These are phyloP conservation scores for Leptestheria dahalacensis DNA, from an alignment of 1,140 invertebrate genomes.

Conservation along the genomic window DNA sequence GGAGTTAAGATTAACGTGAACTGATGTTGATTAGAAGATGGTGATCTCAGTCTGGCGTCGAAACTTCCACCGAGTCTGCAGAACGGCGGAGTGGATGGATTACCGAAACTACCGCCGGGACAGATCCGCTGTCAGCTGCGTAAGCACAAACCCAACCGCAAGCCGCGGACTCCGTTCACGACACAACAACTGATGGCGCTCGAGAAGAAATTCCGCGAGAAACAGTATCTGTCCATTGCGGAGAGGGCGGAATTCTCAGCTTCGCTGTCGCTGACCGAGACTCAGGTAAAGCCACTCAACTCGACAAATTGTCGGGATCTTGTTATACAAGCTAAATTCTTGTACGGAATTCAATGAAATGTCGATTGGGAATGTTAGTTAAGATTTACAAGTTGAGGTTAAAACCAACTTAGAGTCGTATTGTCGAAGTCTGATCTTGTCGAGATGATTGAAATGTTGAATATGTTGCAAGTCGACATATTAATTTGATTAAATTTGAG, in stretches of 20 bases:
- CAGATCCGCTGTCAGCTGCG: conserved; percentile 42
- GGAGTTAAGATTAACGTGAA: no score
- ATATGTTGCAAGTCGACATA: no score
- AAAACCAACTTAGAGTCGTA: no score
- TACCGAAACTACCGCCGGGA: conserved; percentile 25
- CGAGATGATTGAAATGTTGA: no score
- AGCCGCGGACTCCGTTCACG: conserved; percentile 49
- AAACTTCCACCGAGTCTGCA: conserved; percentile 6
- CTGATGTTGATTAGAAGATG: no score
- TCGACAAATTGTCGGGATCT: no score
- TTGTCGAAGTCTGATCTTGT: no score
- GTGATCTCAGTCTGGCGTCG: not conserved
- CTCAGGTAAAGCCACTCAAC: conserved; percentile 33
- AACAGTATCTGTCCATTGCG: conserved; percentile 48
- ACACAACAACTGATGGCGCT: conserved; percentile 45
- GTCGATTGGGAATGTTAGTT: no score
- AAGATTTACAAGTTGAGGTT: no score
- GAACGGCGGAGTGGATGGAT: conserved; percentile 9
- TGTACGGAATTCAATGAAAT: no score
- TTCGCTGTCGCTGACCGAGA: conserved; percentile 44
- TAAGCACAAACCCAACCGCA: conserved; percentile 51
- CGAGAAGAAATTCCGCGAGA: conserved; percentile 45
- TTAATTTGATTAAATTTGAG: no score
- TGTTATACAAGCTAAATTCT: no score
- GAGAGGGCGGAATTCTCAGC: conserved; percentile 48